Base-by-base conservation (phyloP, 2,888 invertebrate genomes). In the Brachyopa scutellaris region DNA sequence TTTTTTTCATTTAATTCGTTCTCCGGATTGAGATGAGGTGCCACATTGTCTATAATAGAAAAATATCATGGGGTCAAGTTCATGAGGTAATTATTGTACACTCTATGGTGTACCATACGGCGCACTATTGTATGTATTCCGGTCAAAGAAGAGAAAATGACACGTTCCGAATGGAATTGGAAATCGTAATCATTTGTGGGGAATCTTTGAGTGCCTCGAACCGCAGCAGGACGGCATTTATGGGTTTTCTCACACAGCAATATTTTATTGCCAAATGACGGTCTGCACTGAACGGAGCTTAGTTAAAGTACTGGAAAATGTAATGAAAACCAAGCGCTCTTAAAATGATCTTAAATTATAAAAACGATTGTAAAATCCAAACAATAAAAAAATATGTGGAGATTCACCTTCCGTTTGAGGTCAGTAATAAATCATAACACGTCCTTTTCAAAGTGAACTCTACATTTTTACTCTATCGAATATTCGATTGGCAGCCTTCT, bases 11-110 rank as follows among this genome's bases (percentile, higher is more conserved):
- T n/a, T n/a, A n/a, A n/a, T n/a, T 67, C 26, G 47, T 29, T 69
- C 31, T 40, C 6, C 29, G 19, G 19, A 53, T 33, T 42, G 42
- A 33, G 61, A 62, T 57, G 51, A 62, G 62, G 51, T 64, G 80
- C 69, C 69, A 64, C 13, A 47, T 51, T 57, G 74, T 76, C 57
- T 64, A 47, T 74, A 26, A 42, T 38, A 36, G 31, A 61, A 29
- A 69, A 74, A 69, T 76, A 62, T 51, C 76, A 80, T 36, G 33
- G 45, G 80, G 74, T 80, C 80, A 80, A 80, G 80, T 80, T 69
- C 62, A 80, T 69, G 62, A 62, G 79, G 49, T 62, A 62, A 69
- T 55, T 53, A 42, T 62, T 62, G 40, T 57, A 53, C 38, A 33
- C 21, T 40, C 19, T 2, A 36, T 53, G 17, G 38, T 29, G 15